Base-by-base conservation (phyloP, 2,113 vertebrate genomes). In the Phoxinus phoxinus region DNA sequence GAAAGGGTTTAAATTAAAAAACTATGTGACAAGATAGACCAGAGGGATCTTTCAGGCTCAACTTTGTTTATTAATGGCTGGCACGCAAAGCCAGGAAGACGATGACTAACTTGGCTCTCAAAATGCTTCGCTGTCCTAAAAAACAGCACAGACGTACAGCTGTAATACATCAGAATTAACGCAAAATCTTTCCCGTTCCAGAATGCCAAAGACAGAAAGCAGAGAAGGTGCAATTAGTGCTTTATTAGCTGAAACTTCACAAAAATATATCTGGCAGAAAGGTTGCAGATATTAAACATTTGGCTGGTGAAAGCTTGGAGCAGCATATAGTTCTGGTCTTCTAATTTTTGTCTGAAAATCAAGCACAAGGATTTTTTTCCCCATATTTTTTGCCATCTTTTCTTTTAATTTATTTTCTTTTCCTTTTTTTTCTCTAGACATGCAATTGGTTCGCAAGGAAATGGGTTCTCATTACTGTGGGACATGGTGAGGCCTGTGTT, bases 1-100 rank as follows among this genome's bases (percentile, higher is more conserved):
- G 32, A 84, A 86, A 76, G 71, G 71, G 48, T 86, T 89, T 87
- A 12, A 81, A 86, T 89, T 86, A 85, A 81, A 87, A 86, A 53
- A 59, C 81, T 71, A 79, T 83, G 84, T 78, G 77, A 76, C 59
- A 44, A 63, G 74, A 74, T 71, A 51, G 51, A 86, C 65, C 30
- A 51, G 37, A 82, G 76, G 71, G 79, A 74, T 88, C 44, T 25
- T 51, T 85, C 65, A 61, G 71, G 74, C 41, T 51, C 11, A 67
- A 21, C 17, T n/a, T 86, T 65, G 81, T 83, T 88, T 84, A 82
- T 86, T 51, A 84, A 75, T 15, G 30, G 27, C 46, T 86, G 77
- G 51, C 85, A 81, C 32, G 35, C 51, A 53, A 35, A 21, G 63
- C 30, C 63, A 48, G 61, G 11, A 65, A 75, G 84, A 71, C 30